These are phyloP conservation scores for Macroteleia sp. DNA, from an alignment of 2,888 invertebrate genomes.

Conservation along the genomic window DNA sequence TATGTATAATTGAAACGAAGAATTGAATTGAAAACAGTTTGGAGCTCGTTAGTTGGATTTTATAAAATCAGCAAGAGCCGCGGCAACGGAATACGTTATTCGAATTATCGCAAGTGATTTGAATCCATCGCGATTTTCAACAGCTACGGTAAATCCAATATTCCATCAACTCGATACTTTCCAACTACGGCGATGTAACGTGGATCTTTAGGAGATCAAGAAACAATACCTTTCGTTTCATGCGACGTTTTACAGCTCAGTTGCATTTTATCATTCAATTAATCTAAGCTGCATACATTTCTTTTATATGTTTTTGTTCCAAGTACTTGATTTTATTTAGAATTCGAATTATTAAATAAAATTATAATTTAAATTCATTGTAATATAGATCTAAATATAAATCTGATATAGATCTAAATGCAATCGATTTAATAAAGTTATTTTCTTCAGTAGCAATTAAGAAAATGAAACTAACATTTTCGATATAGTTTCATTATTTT, in stretches of 20 bases:
- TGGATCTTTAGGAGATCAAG: too few relatives aligned
- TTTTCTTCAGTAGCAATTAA: not conserved
- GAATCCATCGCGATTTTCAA: conserved; percentile 2
- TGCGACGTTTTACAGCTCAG: too few relatives aligned
- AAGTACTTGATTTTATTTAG: too few relatives aligned
- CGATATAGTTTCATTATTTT: conserved; percentile 44
- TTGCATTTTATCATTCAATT: too few relatives aligned
- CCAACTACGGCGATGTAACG: too few relatives aligned
- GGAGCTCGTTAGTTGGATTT: conserved; percentile 14
- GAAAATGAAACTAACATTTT: conserved; percentile 22
- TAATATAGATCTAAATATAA: too few relatives aligned
- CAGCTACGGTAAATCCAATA: not conserved
- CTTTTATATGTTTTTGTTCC: too few relatives aligned
- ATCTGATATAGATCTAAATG: not conserved
- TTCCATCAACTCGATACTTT: too few relatives aligned
- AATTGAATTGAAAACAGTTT: conserved; percentile 40
- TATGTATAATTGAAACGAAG: conserved; percentile 27
- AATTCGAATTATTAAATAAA: too few relatives aligned
- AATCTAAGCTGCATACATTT: too few relatives aligned
- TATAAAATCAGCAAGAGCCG: not conserved
- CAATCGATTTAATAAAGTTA: conserved; percentile 13
- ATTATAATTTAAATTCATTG: too few relatives aligned
- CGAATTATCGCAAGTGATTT: conserved; percentile 12
- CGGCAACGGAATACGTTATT: conserved; percentile 3
- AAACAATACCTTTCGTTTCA: too few relatives aligned